Percentiles rank a stretch among this genome's conserved stretches.
These are phyloP conservation scores for Menidia beryllina DNA, from an alignment of 2,113 vertebrate genomes.

Conservation along the genomic window DNA sequence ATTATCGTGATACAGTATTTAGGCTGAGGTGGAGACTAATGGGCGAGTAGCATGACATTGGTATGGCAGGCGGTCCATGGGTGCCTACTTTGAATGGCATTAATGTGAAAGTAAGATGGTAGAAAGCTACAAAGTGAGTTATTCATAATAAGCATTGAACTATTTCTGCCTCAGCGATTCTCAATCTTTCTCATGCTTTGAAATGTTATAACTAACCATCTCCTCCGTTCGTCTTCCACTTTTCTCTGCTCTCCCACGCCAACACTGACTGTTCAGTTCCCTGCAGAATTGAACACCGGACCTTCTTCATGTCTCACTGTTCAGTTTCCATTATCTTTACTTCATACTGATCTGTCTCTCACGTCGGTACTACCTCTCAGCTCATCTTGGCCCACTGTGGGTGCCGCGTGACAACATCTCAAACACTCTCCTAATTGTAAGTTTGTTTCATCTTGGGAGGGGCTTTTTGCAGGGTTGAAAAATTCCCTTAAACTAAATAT, in stretches of 20 bases:
- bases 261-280: constrained; percentile 42
- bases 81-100: constrained; percentile 49
- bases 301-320: constrained; percentile 40
- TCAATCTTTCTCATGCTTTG: constrained; percentile 31
- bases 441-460: neutral
- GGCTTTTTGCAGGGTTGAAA: neutral
- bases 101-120: constrained; percentile 49
- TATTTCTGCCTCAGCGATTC: constrained; percentile 41
- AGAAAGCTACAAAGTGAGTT: constrained; percentile 11
- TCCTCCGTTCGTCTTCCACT: constrained; percentile 17
- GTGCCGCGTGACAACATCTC: constrained; percentile 46
- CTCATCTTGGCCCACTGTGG: constrained; percentile 16
- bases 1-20: constrained; percentile 10
- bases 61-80: constrained; percentile 45
- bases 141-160: constrained; percentile 36
- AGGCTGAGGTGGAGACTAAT: constrained; percentile 48
- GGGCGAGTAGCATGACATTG: constrained; percentile 45
- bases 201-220: constrained; percentile 11
- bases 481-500: neutral
- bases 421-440: constrained; percentile 19
- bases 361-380: constrained; percentile 42
- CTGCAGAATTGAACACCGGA: constrained; percentile 57
- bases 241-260: constrained; percentile 35
- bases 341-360: constrained; percentile 19
- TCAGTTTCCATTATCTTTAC: constrained; percentile 62